Evolutionary conservation across 2,113 vertebrate genomes (phyloP), one percentile per base, ranked within the genome.

Genomic region (Lepisosteus osseus): DNA sequence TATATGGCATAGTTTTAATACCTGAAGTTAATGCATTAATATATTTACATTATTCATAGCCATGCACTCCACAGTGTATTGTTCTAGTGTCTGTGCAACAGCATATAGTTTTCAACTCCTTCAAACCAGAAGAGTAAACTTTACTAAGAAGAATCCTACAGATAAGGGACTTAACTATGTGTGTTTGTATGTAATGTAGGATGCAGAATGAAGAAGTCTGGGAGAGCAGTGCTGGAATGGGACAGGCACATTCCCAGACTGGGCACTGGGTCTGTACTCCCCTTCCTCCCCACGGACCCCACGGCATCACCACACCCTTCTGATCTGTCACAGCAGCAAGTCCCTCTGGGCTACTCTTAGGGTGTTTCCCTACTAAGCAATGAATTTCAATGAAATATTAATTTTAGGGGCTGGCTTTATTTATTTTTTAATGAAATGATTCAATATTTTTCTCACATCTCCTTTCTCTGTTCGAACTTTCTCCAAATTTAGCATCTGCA

Each of bases 301-400:
- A 42, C 45, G 64, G 43, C 29, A 1, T 14, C 44, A 47, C 3
- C 43, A 42, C 51, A 7, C 51, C 54, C 51, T 68, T 42, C 3
- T 44, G n/a, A 17, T 68, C 66, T 11, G 12, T 68, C 51, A 7
- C 9, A 47, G 69, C 51, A 43, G 43, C 44, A 51, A 43, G 45
- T 14, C 54, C 11, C 68, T 61, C 57, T 15, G 7, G 57, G 70
- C 13, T 13, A 17, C 68, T 54, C 55, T 43, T 14, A 4, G n/a
- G 55, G 63, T 40, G 41, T 67, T 61, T 61, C 71, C 59, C 61
- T 67, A 67, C 71, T 59, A 40, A 61, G 64, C 55, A 67, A 67
- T 67, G 44, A 73, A 67, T 73, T 67, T 61, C 54, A 55, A 61
- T 73, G 54, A 67, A 61, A 54, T 8, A 41, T 47, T 15, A 43